phyloP scores from a whole-genome alignment of 2,797 vertebrate genomes.

The Cichlasoma orientale region DNA sequence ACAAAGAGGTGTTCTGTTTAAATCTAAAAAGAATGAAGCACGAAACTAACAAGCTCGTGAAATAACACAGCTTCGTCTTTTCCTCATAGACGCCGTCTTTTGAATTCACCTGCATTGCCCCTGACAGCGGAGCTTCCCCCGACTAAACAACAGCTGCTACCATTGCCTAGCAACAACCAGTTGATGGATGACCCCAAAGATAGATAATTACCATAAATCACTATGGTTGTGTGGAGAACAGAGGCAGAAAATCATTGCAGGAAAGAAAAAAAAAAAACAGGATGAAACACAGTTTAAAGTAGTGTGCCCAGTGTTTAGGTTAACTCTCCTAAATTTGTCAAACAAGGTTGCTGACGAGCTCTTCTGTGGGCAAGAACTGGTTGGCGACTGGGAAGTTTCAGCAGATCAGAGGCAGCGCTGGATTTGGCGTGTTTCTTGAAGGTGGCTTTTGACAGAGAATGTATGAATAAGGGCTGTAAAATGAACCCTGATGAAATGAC shows the following conservation, averaged over 20 bases:
- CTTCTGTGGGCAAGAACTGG: neutral
- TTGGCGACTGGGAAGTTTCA: neutral
- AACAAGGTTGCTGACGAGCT: constrained; percentile 1
- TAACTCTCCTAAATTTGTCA: constrained; percentile 32
- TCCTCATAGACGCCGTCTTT: constrained; percentile 59
- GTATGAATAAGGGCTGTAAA: constrained; percentile 59
- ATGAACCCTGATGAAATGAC: constrained; percentile 66
- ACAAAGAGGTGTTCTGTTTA: constrained; percentile 9
- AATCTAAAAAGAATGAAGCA: constrained; percentile 18
- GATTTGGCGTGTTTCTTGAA: constrained; percentile 16
- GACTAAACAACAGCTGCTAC: constrained; percentile 98
- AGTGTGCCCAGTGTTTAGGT: constrained; percentile 27
- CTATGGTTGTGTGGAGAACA: constrained; percentile 90
- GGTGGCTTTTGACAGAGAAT: constrained; percentile 15
- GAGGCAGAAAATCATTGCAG: constrained; percentile 72
- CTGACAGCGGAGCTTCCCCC: constrained; percentile 89
- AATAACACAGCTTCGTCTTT: constrained; percentile 42
- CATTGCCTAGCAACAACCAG: constrained; percentile 99
- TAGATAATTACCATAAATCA: constrained; percentile 99
- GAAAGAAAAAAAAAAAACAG: constrained; percentile 79
- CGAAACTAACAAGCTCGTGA: constrained; percentile 18
- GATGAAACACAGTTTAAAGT: constrained; percentile 80
- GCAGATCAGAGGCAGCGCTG: neutral
- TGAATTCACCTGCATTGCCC: constrained; percentile 80
- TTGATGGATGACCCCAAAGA: constrained; percentile 99